Evolutionary conservation across 2,888 invertebrate genomes (phyloP).

Genomic region (Andricus curvator): DNA sequence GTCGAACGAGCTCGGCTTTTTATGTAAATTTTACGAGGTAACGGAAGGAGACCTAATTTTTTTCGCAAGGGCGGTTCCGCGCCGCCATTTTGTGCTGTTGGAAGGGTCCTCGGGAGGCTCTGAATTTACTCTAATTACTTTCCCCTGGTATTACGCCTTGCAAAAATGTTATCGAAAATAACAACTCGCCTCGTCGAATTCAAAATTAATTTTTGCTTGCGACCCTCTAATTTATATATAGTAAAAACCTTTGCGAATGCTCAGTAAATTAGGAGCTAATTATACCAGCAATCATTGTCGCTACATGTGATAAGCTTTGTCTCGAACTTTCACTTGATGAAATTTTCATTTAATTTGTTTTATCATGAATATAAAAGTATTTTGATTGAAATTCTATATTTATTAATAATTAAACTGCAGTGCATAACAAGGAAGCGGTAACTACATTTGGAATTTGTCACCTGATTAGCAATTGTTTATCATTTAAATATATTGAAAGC

Average conservation of each 20-base stretch:
- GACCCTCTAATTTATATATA: slow-evolving; percentile 43
- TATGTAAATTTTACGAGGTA: slow-evolving; percentile 69
- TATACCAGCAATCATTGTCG: slow-evolving; percentile 37
- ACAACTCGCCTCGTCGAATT: slow-evolving; percentile 62
- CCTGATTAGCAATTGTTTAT: too few relatives aligned
- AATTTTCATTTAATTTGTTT: slow-evolving; percentile 1
- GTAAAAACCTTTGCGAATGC: slow-evolving; percentile 18
- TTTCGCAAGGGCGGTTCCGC: slow-evolving; percentile 73
- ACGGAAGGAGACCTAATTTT: slow-evolving; percentile 72
- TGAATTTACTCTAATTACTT: slow-evolving; percentile 76
- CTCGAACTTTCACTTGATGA: neutral
- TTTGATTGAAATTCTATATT: neutral
- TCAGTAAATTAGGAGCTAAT: slow-evolving; percentile 12
- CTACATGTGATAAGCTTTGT: slow-evolving; percentile 6
- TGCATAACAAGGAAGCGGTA: too few relatives aligned
- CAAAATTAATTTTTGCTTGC: slow-evolving; percentile 37
- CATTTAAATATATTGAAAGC: too few relatives aligned
- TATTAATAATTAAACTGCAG: neutral
- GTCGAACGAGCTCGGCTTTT: slow-evolving; percentile 52
- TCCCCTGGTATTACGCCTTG: slow-evolving; percentile 71
- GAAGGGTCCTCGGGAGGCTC: slow-evolving; percentile 71
- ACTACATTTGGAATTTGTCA: too few relatives aligned
- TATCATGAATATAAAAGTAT: neutral
- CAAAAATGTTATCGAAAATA: slow-evolving; percentile 75
- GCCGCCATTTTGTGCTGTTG: slow-evolving; percentile 73